Evolutionary conservation across 2,113 vertebrate species (phyloP).

Genomic region (Phainopepla nitens): DNA sequence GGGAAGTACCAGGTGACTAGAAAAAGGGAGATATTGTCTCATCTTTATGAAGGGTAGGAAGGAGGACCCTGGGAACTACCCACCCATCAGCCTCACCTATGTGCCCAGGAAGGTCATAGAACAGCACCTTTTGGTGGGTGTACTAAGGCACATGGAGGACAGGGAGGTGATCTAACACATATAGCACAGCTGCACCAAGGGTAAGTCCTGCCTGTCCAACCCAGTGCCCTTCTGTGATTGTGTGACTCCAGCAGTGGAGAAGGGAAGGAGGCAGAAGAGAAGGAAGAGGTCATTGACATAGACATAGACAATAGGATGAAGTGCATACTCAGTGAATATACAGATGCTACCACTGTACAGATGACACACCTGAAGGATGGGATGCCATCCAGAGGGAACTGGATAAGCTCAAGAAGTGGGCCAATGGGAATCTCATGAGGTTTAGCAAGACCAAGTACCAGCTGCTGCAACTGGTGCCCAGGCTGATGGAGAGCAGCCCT

Average conservation of each 20-base stretch:
- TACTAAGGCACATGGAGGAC: background rate
- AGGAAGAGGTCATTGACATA: background rate
- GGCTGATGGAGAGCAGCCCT: too few species aligned
- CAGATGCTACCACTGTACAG: background rate
- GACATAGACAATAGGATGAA: background rate
- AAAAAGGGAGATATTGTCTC: background rate
- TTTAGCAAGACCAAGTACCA: background rate
- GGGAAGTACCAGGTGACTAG: background rate
- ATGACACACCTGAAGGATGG: background rate
- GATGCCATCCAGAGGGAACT: background rate
- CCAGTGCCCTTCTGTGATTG: background rate
- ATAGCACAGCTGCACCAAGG: background rate
- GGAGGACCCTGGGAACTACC: background rate
- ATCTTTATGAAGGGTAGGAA: background rate
- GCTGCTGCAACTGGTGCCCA: too few species aligned
- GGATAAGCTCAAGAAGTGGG: accelerated
- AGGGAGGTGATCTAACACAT: background rate
- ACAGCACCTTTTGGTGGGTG: background rate
- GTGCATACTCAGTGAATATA: background rate
- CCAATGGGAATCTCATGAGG: too few species aligned
- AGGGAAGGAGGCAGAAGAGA: background rate
- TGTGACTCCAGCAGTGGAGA: background rate
- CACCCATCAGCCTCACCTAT: background rate
- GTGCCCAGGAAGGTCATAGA: background rate
- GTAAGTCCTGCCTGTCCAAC: background rate